These are phyloP conservation scores for Fratercula arctica DNA, from an alignment of 2,797 vertebrate species.

Conservation along the genomic window DNA sequence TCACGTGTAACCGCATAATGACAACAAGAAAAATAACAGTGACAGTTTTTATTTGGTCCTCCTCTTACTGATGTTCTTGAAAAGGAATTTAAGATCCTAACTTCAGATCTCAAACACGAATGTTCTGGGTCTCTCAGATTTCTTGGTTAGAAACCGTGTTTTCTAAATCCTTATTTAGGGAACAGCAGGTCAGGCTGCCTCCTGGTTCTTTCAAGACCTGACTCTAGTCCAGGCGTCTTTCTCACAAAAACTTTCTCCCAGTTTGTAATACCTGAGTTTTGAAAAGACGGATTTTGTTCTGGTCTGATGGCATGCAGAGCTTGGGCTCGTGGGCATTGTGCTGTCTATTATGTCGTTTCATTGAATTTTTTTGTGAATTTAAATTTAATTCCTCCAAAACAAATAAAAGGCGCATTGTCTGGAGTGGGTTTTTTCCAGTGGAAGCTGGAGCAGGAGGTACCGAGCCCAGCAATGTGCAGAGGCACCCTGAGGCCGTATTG, in stretches of 20 bases:
- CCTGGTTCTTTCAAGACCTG: background rate
- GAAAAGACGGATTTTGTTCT: background rate
- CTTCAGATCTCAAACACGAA: background rate
- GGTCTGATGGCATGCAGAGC: background rate
- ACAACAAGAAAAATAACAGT: slow-evolving; percentile 36
- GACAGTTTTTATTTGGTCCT: slow-evolving; percentile 35
- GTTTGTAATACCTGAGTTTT: background rate
- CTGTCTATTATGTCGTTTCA: background rate
- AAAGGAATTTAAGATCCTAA: background rate
- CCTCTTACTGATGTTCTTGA: slow-evolving; percentile 5
- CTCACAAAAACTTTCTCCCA: background rate
- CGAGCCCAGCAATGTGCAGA: background rate
- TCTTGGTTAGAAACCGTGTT: background rate
- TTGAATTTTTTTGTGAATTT: slow-evolving; percentile 25
- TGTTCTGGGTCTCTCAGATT: background rate
- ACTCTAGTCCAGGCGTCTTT: background rate
- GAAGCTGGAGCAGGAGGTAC: background rate
- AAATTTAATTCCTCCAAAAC: slow-evolving; percentile 35
- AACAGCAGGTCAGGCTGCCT: background rate
- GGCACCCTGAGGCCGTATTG: background rate
- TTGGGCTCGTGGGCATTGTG: background rate
- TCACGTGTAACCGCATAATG: background rate
- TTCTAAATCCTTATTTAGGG: background rate
- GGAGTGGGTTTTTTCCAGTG: background rate
- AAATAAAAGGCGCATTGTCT: slow-evolving; percentile 13